Conservation (phyloP, 2,113 vertebrate species). For the Aythya baeri region DNA sequence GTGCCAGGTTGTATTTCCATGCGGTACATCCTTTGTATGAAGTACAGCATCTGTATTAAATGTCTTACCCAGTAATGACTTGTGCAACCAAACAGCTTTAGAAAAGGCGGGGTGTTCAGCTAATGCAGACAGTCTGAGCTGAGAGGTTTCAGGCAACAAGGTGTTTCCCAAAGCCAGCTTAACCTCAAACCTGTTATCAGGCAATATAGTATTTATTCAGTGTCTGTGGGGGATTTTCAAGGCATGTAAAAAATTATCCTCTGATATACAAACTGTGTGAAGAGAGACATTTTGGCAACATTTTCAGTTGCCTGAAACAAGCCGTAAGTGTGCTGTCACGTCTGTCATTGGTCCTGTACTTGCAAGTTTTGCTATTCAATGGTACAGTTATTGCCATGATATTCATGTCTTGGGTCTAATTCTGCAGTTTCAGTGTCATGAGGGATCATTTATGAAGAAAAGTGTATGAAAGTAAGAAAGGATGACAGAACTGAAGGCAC, state of each 20-base stretch:
- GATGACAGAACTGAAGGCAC: neutral
- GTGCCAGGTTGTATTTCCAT: neutral
- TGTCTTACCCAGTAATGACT: neutral
- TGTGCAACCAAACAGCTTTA: neutral
- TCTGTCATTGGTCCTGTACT: neutral
- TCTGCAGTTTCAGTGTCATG: neutral
- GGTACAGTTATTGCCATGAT: neutral
- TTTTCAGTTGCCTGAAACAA: neutral
- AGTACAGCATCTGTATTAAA: neutral
- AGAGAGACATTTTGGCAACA: neutral
- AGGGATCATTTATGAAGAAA: neutral
- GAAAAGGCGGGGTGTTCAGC: neutral
- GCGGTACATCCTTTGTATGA: neutral
- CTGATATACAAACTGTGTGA: neutral
- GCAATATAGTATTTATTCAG: neutral
- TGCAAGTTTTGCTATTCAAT: neutral
- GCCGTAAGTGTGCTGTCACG: neutral
- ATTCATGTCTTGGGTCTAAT: neutral
- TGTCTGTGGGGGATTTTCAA: neutral
- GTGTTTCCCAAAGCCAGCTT: neutral
- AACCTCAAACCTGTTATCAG: neutral
- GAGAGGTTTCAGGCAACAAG: neutral
- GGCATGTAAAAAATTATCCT: neutral
- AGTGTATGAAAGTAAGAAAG: neutral
- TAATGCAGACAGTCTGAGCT: neutral